Evolutionary conservation across 2,113 vertebrate species (phyloP).

Genomic region (Pelecanoides urinatrix): DNA sequence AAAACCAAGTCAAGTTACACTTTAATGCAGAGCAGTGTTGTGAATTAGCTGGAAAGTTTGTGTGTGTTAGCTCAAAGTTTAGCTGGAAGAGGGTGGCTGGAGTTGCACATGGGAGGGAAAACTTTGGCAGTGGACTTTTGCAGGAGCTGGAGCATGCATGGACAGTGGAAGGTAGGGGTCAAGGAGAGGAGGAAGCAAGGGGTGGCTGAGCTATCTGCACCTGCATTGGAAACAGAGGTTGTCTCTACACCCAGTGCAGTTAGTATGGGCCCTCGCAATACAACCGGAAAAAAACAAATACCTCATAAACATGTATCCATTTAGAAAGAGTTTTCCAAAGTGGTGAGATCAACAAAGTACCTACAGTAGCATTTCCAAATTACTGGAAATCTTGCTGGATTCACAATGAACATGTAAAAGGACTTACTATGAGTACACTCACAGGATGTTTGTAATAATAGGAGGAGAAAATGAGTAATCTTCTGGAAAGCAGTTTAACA

Average conservation of each 20-base stretch:
- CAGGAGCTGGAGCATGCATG: neutral
- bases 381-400: neutral
- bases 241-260: neutral
- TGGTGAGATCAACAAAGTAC: neutral
- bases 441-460: neutral
- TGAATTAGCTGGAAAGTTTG: neutral
- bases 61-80: neutral
- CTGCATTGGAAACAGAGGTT: neutral
- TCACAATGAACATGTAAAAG: neutral
- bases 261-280: neutral
- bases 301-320: neutral
- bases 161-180: neutral
- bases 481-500: neutral
- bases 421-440: neutral
- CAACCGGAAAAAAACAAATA: neutral
- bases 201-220: neutral
- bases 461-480: slow-evolving; percentile 10
- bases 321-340: neutral
- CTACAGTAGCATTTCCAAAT: neutral
- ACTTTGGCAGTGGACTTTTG: neutral
- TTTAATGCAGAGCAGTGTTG: neutral
- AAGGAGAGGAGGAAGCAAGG: neutral
- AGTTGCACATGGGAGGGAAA: neutral
- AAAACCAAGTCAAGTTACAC: neutral
- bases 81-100: neutral